Percentiles rank a stretch among this genome's conserved stretches.
These are phyloP conservation scores for Agrenia bidenticulata DNA, from an alignment of 2,888 invertebrate species.

Conservation along the genomic window DNA sequence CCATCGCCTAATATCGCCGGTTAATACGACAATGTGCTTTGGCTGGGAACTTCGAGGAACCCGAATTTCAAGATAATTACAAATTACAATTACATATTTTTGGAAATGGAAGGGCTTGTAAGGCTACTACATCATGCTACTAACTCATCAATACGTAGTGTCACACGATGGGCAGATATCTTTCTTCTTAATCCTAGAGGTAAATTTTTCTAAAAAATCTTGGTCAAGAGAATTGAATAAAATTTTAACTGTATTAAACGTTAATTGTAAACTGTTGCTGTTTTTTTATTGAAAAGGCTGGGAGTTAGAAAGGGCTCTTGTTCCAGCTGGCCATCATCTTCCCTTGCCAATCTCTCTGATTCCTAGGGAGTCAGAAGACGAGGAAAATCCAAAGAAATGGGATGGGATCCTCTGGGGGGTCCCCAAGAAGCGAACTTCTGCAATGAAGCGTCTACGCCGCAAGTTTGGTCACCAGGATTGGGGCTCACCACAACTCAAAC, in stretches of 20 bases:
- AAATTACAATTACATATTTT: too few relatives aligned
- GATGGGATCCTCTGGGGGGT: conserved; percentile 80
- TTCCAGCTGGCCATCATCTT: background rate
- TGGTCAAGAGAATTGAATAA: too few relatives aligned
- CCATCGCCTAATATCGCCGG: too few relatives aligned
- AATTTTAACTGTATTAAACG: too few relatives aligned
- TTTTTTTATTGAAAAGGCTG: too few relatives aligned
- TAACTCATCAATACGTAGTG: conserved; percentile 16
- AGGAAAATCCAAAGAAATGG: conserved; percentile 37
- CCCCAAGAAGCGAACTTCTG: conserved; percentile 73
- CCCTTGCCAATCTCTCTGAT: background rate
- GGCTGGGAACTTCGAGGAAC: too few relatives aligned
- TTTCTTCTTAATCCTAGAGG: conserved; percentile 9
- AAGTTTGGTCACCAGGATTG: conserved; percentile 71
- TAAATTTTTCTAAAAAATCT: background rate
- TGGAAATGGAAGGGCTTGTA: conserved; percentile 10
- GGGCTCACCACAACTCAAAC: conserved; percentile 65
- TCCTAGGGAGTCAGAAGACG: background rate
- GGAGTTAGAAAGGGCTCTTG: background rate
- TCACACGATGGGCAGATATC: conserved; percentile 31
- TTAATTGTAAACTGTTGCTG: too few relatives aligned
- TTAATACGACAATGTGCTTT: too few relatives aligned
- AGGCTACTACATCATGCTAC: background rate
- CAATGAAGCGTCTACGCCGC: conserved; percentile 72
- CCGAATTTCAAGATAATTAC: too few relatives aligned